These are phyloP conservation scores for Gila robusta DNA, from an alignment of 2,797 vertebrate genomes.

Conservation along the genomic window DNA sequence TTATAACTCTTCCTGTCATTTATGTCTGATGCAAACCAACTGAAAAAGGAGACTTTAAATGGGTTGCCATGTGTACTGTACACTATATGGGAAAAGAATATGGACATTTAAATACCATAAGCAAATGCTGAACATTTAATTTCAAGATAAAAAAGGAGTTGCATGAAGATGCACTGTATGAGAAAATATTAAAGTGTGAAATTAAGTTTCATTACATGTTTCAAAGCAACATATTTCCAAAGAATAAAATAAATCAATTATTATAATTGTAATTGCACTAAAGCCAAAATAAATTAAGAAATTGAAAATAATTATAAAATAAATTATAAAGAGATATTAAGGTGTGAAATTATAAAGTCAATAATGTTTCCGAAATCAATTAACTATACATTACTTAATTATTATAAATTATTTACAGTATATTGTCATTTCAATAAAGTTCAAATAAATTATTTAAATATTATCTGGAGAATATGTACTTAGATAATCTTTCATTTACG, in stretches of 20 bases:
- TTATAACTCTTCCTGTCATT: slow-evolving; percentile 66
- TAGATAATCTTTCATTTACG: too few species aligned
- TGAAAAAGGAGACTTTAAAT: slow-evolving; percentile 71
- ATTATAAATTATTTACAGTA: too few species aligned
- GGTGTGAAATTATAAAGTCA: too few species aligned
- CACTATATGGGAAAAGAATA: slow-evolving; percentile 22
- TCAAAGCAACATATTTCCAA: too few species aligned
- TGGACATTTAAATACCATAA: background rate
- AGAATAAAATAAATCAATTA: background rate
- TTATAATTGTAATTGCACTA: background rate
- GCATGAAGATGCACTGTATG: background rate
- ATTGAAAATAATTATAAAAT: background rate
- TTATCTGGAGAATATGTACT: too few species aligned
- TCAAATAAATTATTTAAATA: too few species aligned
- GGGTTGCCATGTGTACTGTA: background rate
- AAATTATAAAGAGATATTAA: too few species aligned
- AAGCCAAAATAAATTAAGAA: background rate
- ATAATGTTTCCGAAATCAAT: too few species aligned
- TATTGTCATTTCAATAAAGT: too few species aligned
- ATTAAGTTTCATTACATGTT: background rate
- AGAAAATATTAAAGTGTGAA: background rate
- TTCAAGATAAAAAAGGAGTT: background rate
- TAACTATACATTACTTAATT: too few species aligned
- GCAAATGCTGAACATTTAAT: background rate
- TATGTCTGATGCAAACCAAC: slow-evolving; percentile 71